A percentile compares a stretch with the other conserved stretches of the same genome.
These are phyloP conservation scores for Fopius arisanus DNA, from an alignment of 1,140 invertebrate genomes.

Conservation along the genomic window DNA sequence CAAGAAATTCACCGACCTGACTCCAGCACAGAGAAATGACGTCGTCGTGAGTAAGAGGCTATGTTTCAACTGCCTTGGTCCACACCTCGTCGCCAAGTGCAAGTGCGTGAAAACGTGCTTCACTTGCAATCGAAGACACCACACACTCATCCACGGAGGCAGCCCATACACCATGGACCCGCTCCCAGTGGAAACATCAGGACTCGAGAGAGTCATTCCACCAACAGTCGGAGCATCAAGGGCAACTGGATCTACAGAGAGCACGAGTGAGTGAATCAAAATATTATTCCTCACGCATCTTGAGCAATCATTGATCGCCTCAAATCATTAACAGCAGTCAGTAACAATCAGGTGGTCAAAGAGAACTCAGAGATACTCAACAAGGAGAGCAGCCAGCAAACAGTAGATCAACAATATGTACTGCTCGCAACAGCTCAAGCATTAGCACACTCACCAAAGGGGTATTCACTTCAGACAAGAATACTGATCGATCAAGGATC, in stretches of 20 bases:
- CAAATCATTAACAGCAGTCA: neutral
- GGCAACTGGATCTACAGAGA: neutral
- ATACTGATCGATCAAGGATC: slow-evolving; percentile 16
- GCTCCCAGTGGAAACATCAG: too few relatives aligned
- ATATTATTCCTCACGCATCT: neutral
- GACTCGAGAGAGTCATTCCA: too few relatives aligned
- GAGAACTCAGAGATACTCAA: neutral
- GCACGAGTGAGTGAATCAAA: neutral
- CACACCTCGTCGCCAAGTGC: neutral
- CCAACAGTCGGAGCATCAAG: neutral
- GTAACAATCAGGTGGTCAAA: neutral
- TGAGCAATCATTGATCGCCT: neutral
- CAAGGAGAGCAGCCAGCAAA: neutral
- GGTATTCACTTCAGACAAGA: neutral
- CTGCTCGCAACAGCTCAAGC: neutral
- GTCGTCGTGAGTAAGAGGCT: neutral
- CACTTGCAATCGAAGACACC: neutral
- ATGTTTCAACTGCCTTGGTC: neutral
- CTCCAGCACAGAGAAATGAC: neutral
- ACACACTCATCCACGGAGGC: neutral
- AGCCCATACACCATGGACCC: neutral
- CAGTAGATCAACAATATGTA: neutral
- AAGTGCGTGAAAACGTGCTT: neutral
- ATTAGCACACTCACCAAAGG: neutral
- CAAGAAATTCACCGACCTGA: neutral